phyloP scores from a whole-genome alignment of 2,888 invertebrate species.

The Nephrotoma guestfalica region DNA sequence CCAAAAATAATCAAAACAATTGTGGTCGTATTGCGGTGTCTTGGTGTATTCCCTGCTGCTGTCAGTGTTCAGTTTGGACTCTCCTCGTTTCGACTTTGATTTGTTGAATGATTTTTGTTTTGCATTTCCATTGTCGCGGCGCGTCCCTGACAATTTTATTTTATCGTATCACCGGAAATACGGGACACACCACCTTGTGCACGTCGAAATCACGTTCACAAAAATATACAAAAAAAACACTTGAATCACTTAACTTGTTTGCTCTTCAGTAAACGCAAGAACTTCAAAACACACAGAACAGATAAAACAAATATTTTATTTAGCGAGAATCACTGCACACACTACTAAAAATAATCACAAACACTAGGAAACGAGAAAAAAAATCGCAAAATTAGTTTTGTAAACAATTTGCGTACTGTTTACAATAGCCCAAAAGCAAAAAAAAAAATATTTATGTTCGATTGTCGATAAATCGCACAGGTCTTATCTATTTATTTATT shows the following conservation, averaged over 20 bases:
- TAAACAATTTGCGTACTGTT: background rate
- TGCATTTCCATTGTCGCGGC: background rate
- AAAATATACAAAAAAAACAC: background rate
- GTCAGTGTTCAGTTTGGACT: background rate
- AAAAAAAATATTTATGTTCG: background rate
- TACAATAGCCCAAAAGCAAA: background rate
- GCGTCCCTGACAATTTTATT: background rate
- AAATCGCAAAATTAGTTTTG: background rate
- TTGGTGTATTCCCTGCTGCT: background rate
- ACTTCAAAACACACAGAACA: background rate
- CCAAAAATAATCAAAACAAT: background rate
- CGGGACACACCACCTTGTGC: background rate
- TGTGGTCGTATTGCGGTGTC: background rate
- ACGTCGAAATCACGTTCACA: background rate
- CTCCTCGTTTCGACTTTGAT: background rate
- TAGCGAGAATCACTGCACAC: background rate
- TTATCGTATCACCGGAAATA: too few species aligned
- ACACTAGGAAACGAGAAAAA: background rate
- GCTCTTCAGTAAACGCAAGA: background rate
- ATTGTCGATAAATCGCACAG: background rate
- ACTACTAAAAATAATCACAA: background rate
- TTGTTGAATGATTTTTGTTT: too few species aligned
- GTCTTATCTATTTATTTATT: background rate
- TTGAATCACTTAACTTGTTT: background rate
- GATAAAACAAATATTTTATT: background rate